These are phyloP conservation scores for Struthidea cinerea DNA, from an alignment of 2,113 vertebrate species.

Conservation along the genomic window DNA sequence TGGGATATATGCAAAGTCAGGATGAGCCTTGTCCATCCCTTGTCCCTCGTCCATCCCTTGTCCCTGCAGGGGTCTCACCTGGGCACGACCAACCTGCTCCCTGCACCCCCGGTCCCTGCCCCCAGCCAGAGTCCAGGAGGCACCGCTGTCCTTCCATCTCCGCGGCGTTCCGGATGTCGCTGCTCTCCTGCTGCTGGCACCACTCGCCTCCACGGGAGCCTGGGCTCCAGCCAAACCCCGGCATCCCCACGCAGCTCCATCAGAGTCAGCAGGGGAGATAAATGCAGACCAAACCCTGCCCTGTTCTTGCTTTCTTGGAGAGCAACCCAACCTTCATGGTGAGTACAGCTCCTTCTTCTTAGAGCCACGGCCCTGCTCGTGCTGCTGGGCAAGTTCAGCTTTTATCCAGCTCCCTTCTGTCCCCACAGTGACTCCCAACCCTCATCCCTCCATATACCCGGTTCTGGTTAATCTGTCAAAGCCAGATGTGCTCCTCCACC, in stretches of 20 bases:
- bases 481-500: neutral
- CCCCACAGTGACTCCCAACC: neutral
- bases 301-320: neutral
- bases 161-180: conserved; percentile 79
- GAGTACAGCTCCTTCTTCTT: neutral
- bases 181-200: conserved; percentile 72
- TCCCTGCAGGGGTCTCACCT: conserved; percentile 57
- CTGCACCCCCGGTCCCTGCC: conserved; percentile 67
- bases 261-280: neutral
- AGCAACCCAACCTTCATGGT: neutral
- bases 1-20: neutral
- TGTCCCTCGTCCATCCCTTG: neutral
- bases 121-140: conserved; percentile 82
- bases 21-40: neutral
- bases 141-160: conserved; percentile 73
- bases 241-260: conserved; percentile 71
- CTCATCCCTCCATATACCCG: neutral
- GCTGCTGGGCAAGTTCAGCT: neutral
- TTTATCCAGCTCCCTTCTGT: neutral
- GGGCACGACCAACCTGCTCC: conserved; percentile 72
- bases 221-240: conserved; percentile 72
- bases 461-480: neutral
- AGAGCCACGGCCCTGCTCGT: fast-evolving
- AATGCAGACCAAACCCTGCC: neutral
- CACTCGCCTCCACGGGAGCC: conserved; percentile 60